A percentile compares a stretch with the other conserved stretches of the same genome.
Evolutionary conservation across 2,113 vertebrate genomes (phyloP).

Genomic region (Ariopsis seemanni): DNA sequence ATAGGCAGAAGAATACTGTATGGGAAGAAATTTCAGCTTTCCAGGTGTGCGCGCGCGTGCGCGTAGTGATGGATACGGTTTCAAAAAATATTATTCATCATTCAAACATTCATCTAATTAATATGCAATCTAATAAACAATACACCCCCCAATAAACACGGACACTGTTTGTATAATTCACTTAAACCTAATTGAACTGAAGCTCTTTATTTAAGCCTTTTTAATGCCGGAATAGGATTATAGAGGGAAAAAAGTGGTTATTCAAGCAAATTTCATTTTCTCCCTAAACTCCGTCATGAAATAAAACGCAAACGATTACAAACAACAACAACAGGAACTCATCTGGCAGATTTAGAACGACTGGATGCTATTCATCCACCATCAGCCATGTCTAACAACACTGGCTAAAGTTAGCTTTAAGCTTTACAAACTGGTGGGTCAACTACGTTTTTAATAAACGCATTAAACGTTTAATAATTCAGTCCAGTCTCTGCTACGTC

Average conservation of each 20-base stretch:
- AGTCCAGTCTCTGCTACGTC: background rate
- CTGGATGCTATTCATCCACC: background rate
- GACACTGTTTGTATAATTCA: background rate
- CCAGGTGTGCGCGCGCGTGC: fast-evolving
- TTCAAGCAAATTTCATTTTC: slow-evolving; percentile 4
- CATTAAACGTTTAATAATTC: background rate
- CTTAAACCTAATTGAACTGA: background rate
- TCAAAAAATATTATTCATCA: background rate
- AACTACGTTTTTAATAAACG: background rate
- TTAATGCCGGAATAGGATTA: background rate
- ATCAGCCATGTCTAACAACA: background rate
- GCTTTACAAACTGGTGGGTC: background rate
- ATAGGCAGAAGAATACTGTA: background rate
- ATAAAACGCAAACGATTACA: slow-evolving; percentile 20
- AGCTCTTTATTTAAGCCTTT: background rate
- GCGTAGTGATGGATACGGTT: background rate
- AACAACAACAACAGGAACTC: background rate
- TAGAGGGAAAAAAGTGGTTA: background rate
- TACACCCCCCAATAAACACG: background rate
- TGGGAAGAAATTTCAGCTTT: background rate
- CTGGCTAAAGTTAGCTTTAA: background rate
- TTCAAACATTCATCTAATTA: background rate
- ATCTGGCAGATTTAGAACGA: background rate
- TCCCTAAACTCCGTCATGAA: background rate
- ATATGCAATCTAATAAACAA: too few relatives aligned